Evolutionary conservation across 2,113 vertebrate genomes (phyloP).

Genomic region (Oophaga pumilio): DNA sequence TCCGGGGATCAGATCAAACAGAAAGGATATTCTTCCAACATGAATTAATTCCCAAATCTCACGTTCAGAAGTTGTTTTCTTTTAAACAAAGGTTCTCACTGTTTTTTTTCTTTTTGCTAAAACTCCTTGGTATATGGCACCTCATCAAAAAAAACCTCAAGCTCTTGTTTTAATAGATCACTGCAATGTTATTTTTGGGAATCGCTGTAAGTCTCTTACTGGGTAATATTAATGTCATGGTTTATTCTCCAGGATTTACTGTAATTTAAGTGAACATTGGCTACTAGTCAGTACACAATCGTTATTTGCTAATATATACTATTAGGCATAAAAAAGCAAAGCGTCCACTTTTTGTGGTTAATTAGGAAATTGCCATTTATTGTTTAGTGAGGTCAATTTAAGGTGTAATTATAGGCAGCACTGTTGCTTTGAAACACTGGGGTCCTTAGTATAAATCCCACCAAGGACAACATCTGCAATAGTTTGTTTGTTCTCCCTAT

Average conservation of each 20-base stretch:
- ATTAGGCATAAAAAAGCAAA: neutral
- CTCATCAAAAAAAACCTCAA: conserved; percentile 31
- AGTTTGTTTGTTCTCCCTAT: too few species aligned
- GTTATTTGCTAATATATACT: neutral
- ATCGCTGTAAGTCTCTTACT: neutral
- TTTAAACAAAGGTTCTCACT: conserved; percentile 50
- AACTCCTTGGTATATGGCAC: conserved; percentile 47
- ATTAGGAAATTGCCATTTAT: neutral
- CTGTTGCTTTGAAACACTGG: too few species aligned
- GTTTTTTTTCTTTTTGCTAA: conserved; percentile 34
- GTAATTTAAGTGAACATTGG: neutral
- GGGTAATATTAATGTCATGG: conserved; percentile 17
- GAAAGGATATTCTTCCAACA: conserved; percentile 57
- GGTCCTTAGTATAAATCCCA: too few species aligned
- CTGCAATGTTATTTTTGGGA: conserved; percentile 38
- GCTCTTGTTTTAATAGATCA: conserved; percentile 36
- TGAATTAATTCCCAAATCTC: conserved; percentile 56
- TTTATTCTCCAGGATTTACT: conserved; percentile 1
- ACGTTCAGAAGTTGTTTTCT: conserved; percentile 53
- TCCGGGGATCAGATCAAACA: conserved; percentile 58
- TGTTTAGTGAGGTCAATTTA: neutral
- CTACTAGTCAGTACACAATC: neutral
- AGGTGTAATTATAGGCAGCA: too few species aligned
- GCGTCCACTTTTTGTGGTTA: neutral
- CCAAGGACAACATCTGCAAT: too few species aligned